Conservation (phyloP, 2,113 vertebrate species). For the Erythrolamprus reginae region DNA sequence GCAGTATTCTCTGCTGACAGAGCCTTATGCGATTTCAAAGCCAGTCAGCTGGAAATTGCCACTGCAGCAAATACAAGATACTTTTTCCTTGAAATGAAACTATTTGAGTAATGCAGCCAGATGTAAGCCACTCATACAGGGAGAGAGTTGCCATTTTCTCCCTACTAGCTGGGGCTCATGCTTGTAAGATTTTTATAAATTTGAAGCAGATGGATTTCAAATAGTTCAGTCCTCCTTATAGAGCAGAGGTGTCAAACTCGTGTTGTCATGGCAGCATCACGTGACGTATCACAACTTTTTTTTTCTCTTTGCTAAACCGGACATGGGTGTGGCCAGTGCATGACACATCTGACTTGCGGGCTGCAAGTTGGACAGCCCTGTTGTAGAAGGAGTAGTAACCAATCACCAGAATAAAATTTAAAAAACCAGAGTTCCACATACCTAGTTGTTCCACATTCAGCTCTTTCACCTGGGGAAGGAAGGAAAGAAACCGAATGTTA, state of each 20-base stretch:
- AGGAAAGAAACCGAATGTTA: constrained; percentile 30
- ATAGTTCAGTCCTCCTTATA: neutral
- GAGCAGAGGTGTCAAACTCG: too few relatives aligned
- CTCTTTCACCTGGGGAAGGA: constrained; percentile 83
- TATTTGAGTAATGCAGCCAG: constrained; percentile 12
- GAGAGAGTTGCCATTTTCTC: neutral
- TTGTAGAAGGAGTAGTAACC: neutral
- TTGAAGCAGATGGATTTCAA: neutral
- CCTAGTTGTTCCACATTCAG: constrained; percentile 96
- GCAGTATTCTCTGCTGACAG: neutral
- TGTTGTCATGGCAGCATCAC: too few relatives aligned
- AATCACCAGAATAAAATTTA: neutral
- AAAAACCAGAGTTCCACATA: constrained; percentile 62
- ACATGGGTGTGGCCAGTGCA: too few relatives aligned
- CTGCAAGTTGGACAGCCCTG: too few relatives aligned
- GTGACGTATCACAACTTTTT: too few relatives aligned
- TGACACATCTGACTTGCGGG: too few relatives aligned
- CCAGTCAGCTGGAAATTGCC: constrained; percentile 20
- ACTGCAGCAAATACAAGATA: constrained; percentile 18
- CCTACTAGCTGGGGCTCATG: neutral
- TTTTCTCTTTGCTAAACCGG: too few relatives aligned
- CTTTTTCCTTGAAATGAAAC: neutral
- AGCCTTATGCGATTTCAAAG: constrained; percentile 18
- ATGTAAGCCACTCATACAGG: neutral
- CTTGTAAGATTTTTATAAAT: neutral